Conservation (phyloP, 1,140 invertebrate genomes). For the Protaetia brevitarsis region DNA sequence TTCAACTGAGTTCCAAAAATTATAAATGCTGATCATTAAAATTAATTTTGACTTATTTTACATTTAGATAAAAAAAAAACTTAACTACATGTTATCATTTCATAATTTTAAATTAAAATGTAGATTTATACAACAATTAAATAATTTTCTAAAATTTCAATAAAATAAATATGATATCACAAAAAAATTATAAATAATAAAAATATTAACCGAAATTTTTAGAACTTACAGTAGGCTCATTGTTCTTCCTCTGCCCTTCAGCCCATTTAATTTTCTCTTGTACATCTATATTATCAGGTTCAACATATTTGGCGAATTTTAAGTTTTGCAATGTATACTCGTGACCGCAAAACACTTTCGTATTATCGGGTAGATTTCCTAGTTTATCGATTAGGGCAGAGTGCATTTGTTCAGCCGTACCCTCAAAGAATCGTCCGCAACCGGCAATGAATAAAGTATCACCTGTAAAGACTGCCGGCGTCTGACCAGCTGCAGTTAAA, state of each 20-base stretch:
- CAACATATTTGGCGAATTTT: constrained; percentile 82
- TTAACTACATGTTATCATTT: no score
- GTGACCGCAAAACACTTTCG: constrained; percentile 95
- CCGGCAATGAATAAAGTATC: constrained; percentile 95
- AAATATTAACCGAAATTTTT: no score
- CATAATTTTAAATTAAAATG: no score
- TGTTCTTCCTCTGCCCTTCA: constrained; percentile 58
- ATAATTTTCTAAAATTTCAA: no score
- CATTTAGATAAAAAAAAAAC: no score
- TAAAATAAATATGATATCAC: no score
- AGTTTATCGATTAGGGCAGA: constrained; percentile 77
- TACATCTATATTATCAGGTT: constrained; percentile 76
- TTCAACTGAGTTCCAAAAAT: no score
- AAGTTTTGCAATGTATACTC: constrained; percentile 94
- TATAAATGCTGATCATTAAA: no score
- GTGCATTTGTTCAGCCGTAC: constrained; percentile 91
- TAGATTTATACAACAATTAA: no score
- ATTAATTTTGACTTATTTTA: no score
- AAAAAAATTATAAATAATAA: no score
- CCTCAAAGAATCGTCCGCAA: constrained; percentile 98
- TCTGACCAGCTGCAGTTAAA: constrained; percentile 57
- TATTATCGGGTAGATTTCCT: constrained; percentile 73
- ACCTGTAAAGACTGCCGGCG: constrained; percentile 90
- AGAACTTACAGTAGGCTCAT: constrained; percentile 76
- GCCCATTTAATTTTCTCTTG: constrained; percentile 72